Evolutionary conservation across 2,888 invertebrate species (phyloP).

Genomic region (Melolontha melolontha): DNA sequence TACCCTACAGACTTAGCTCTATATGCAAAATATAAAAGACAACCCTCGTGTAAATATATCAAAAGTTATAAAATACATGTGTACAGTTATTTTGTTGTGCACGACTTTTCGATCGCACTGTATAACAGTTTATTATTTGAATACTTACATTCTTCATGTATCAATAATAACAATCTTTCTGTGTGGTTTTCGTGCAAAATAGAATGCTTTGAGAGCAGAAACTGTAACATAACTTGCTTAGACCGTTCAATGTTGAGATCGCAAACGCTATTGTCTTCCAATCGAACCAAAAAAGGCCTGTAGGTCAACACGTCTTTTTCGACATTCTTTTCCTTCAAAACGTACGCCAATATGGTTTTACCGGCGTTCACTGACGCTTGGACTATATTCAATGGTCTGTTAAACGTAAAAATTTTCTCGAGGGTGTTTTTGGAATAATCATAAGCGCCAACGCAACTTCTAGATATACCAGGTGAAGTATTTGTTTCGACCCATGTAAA

Average conservation of each 20-base stretch:
- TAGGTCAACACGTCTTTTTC: slow-evolving; percentile 65
- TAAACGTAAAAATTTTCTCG: slow-evolving; percentile 73
- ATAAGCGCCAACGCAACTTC: slow-evolving; percentile 72
- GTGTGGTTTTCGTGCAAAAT: slow-evolving; percentile 61
- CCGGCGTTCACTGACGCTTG: slow-evolving; percentile 83
- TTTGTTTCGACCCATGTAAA: slow-evolving; percentile 72
- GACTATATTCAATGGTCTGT: slow-evolving; percentile 75
- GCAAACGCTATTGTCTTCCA: slow-evolving; percentile 64
- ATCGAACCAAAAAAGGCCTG: slow-evolving; percentile 74
- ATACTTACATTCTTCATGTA: slow-evolving; percentile 79
- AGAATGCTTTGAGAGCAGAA: slow-evolving; percentile 73
- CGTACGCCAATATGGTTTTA: slow-evolving; percentile 76
- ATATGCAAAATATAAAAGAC: too few species aligned
- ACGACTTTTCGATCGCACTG: too few species aligned
- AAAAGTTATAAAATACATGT: too few species aligned
- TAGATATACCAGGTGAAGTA: slow-evolving; percentile 43
- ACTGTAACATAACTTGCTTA: slow-evolving; percentile 84
- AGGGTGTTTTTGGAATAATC: slow-evolving; percentile 72
- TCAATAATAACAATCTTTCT: slow-evolving; percentile 79
- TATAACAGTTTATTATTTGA: too few species aligned
- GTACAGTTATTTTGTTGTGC: too few species aligned
- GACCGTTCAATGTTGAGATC: slow-evolving; percentile 70
- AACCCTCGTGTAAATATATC: too few species aligned
- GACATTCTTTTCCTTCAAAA: slow-evolving; percentile 69
- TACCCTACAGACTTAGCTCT: too few species aligned